Conservation (phyloP, 2,113 vertebrate genomes). For the Thryonomys swinderianus region DNA sequence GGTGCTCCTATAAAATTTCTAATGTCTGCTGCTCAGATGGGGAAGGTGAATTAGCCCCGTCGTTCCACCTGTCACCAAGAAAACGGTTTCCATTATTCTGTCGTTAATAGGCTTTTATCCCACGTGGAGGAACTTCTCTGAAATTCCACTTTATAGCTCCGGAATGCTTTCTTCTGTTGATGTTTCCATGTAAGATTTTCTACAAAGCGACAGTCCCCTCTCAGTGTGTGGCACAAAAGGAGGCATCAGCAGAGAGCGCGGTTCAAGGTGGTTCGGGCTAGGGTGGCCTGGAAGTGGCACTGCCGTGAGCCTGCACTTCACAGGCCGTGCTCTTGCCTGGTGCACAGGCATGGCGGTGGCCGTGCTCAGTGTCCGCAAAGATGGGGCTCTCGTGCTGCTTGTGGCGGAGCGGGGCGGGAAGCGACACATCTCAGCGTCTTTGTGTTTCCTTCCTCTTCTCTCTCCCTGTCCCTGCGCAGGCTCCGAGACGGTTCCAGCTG, state of each 20-base stretch:
- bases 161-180: constrained; percentile 18
- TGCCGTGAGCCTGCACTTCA: not conserved
- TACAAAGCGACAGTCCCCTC: constrained; percentile 48
- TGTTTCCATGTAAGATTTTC: constrained; percentile 48
- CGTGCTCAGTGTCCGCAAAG: constrained; percentile 22
- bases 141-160: constrained; percentile 5
- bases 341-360: not conserved
- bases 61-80: constrained; percentile 58
- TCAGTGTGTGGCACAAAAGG: constrained; percentile 58
- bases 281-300: constrained; percentile 25
- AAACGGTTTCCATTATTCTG: constrained; percentile 64
- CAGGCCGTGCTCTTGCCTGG: not conserved
- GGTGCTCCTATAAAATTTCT: constrained; percentile 39
- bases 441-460: constrained; percentile 72
- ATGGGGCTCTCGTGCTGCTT: not conserved
- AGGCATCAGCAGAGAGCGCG: constrained; percentile 4
- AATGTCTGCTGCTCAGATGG: constrained; percentile 23
- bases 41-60: constrained; percentile 68
- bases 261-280: not conserved
- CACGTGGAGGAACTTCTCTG: not conserved
- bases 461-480: constrained; percentile 84
- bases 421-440: constrained; percentile 73
- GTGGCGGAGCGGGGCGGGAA: not conserved
- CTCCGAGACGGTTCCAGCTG: constrained; percentile 95
- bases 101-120: constrained; percentile 55